Evolutionary conservation across 1,140 invertebrate species (phyloP).

Genomic region (Penaeus indicus): DNA sequence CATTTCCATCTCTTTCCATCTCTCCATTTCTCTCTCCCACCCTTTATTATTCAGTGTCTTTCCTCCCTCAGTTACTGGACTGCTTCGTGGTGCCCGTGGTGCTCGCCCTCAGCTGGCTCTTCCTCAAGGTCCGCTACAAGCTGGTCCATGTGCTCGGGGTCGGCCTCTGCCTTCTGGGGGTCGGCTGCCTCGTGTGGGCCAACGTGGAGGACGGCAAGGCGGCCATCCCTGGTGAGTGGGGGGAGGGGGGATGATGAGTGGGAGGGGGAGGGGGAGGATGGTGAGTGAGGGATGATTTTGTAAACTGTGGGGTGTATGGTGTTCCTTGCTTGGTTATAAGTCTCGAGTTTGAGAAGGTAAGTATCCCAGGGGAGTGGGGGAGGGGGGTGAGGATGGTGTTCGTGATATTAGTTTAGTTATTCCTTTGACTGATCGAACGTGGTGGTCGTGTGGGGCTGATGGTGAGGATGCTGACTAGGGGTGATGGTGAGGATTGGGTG

Average conservation of each 20-base stretch:
- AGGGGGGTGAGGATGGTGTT: too few relatives aligned
- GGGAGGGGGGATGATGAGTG: neutral
- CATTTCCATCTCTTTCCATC: neutral
- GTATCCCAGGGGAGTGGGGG: too few relatives aligned
- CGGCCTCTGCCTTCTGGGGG: slow-evolving; percentile 83
- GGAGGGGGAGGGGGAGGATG: neutral
- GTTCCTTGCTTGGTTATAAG: neutral
- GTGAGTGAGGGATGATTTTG: neutral
- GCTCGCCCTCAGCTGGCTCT: slow-evolving; percentile 80
- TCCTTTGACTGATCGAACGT: too few relatives aligned
- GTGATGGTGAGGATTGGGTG: too few relatives aligned
- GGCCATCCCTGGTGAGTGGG: slow-evolving; percentile 67
- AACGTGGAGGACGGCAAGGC: slow-evolving; percentile 80
- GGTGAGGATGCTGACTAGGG: too few relatives aligned
- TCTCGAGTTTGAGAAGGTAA: too few relatives aligned
- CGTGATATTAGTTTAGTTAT: too few relatives aligned
- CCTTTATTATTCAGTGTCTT: neutral
- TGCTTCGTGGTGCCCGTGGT: slow-evolving; percentile 89
- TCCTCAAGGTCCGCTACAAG: slow-evolving; percentile 79
- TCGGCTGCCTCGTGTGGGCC: slow-evolving; percentile 86
- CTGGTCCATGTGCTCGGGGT: slow-evolving; percentile 85
- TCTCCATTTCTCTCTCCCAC: neutral
- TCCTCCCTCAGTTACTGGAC: slow-evolving; percentile 81
- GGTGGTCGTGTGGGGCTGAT: too few relatives aligned
- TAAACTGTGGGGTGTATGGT: too few relatives aligned